Evolutionary conservation across 1,140 invertebrate genomes (phyloP), one percentile per base, ranked within the genome.

Genomic region (Sycophila sp.): DNA sequence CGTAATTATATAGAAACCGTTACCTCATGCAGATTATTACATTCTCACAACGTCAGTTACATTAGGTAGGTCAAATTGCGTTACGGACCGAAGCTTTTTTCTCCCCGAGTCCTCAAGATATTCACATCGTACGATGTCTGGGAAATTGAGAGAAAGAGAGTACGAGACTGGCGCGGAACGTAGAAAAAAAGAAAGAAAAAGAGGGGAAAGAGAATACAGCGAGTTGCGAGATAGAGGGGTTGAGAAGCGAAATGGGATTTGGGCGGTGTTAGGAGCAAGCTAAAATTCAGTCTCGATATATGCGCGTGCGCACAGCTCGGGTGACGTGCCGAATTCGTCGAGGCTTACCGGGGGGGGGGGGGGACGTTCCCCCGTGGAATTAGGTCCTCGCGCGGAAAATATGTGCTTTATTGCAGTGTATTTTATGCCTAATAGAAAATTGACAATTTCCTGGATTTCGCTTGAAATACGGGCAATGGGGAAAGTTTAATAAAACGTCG

Each of bases 231-330:
- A 45, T 13, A 13, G 42, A 45, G 42, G 17, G 42, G n/a, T 4
- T 1, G 30, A 56, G 30, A 34, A 6, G 28, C 15, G 19, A 56
- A 56, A n/a, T 56, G 15, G 26, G 30, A 34, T 17, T 17, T n/a
- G 4, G 1, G n/a, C n/a, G n/a, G n/a, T n/a, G n/a, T n/a, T 4
- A 15, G 3, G 2, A 51, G 34, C 11, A 19, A 40, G 36, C 56
- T 19, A 59, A 26, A 22, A 59, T 40, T 59, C 56, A 59, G 40
- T 59, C 32, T 59, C 56, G 56, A 59, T 40, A 3, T 40, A 26
- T 40, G 11, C 11, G 5, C 22, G 36, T 13, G 17, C 11, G 30
- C 28, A 7, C 19, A 47, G 45, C 17, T 53, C 22, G 47, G 13
- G 53, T 4, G 53, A n/a, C n/a, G n/a, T n/a, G n/a, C n/a, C n/a